A percentile compares a stretch with the other conserved stretches of the same genome.
These are phyloP conservation scores for Andrena marginata DNA, from an alignment of 2,888 invertebrate species.

Conservation along the genomic window DNA sequence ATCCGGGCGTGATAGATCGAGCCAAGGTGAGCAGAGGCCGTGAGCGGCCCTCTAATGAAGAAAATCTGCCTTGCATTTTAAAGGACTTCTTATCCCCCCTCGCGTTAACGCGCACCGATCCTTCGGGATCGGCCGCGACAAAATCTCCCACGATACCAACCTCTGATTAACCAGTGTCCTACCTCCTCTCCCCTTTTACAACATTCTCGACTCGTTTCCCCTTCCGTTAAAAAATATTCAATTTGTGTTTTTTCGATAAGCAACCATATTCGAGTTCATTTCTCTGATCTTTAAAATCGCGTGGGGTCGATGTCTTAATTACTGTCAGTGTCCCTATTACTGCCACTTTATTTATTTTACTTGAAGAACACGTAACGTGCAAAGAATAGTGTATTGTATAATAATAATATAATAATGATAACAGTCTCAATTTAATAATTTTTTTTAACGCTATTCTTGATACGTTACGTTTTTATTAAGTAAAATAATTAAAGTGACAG, in stretches of 20 bases:
- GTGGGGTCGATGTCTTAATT: too few species aligned
- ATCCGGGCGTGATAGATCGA: conserved; percentile 79
- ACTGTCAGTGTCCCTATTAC: too few species aligned
- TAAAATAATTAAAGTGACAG: not conserved
- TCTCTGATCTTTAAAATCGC: too few species aligned
- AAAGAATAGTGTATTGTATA: too few species aligned
- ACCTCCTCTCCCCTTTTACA: too few species aligned
- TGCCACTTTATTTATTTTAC: too few species aligned
- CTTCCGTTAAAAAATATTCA: too few species aligned
- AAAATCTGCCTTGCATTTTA: conserved; percentile 77
- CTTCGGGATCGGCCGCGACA: conserved; percentile 12
- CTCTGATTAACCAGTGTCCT: not conserved
- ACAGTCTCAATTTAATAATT: not conserved
- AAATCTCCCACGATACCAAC: conserved; percentile 15
- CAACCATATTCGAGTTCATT: too few species aligned
- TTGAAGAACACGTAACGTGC: too few species aligned
- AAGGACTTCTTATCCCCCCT: conserved; percentile 57
- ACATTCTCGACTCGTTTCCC: too few species aligned
- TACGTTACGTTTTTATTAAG: not conserved
- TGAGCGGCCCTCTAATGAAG: conserved; percentile 80
- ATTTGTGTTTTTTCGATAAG: too few species aligned
- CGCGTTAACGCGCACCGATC: conserved; percentile 15
- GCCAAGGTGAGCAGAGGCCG: conserved; percentile 76
- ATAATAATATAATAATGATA: too few species aligned
- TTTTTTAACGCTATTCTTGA: not conserved